Conservation (phyloP, 1,140 invertebrate species). For the Hyphantria cunea region DNA sequence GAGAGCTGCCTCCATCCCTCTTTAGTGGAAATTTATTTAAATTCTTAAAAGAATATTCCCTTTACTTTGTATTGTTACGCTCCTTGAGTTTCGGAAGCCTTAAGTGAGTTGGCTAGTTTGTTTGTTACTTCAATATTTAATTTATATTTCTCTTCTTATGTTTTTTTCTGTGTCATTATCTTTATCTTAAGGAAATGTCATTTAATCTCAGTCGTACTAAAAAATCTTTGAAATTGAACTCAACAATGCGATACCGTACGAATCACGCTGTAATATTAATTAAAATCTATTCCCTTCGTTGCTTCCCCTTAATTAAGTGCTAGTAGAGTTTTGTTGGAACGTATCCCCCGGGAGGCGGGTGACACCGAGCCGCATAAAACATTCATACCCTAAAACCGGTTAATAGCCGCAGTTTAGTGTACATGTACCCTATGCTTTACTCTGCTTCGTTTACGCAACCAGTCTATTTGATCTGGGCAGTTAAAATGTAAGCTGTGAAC, state of each 20-base stretch:
- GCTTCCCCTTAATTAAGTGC: constrained; percentile 71
- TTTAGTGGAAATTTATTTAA: constrained; percentile 70
- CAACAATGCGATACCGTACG: constrained; percentile 42
- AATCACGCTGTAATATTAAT: constrained; percentile 62
- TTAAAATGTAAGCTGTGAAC: not conserved
- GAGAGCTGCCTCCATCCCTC: constrained; percentile 50
- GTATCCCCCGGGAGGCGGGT: constrained; percentile 56
- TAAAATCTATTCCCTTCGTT: constrained; percentile 63
- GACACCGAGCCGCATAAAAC: constrained; percentile 64
- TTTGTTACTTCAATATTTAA: constrained; percentile 6
- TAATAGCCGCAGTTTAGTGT: constrained; percentile 68
- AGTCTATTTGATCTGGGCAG: constrained; percentile 28
- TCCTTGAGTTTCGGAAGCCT: constrained; percentile 50
- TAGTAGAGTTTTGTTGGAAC: constrained; percentile 65
- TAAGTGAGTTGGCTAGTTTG: constrained; percentile 58
- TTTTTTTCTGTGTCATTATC: not conserved
- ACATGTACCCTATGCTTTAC: constrained; percentile 36
- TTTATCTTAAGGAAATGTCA: constrained; percentile 3
- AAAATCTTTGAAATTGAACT: constrained; percentile 43
- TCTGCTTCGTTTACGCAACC: constrained; percentile 26
- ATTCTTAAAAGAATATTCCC: constrained; percentile 69
- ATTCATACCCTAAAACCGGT: constrained; percentile 65
- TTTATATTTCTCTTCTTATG: constrained; percentile 20
- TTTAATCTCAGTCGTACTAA: not conserved
- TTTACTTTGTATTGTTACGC: constrained; percentile 51